Evolutionary conservation across 2,113 vertebrate genomes (phyloP).

Genomic region (Seriola aureovittata): DNA sequence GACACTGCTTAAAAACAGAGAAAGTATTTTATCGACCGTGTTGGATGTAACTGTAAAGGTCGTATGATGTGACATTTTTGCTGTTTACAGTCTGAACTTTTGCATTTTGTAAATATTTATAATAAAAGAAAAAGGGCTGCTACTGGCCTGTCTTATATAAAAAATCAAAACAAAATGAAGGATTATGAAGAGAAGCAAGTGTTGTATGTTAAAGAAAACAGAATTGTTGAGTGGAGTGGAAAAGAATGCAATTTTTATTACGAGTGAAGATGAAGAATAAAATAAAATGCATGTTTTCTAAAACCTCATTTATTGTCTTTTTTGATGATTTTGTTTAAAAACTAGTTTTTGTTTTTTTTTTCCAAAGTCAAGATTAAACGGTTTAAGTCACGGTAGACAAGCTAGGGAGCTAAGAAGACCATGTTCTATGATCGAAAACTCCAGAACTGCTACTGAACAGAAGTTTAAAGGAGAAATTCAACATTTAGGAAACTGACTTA

Average conservation of each 20-base stretch:
- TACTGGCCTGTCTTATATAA: neutral
- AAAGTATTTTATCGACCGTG: constrained; percentile 55
- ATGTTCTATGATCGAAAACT: no score
- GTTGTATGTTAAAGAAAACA: constrained; percentile 14
- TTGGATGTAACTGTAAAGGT: constrained; percentile 8
- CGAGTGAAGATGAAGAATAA: constrained; percentile 71
- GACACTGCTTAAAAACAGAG: neutral
- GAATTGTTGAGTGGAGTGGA: constrained; percentile 20
- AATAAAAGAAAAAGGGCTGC: constrained; percentile 11
- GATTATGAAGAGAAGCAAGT: neutral
- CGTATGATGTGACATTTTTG: neutral
- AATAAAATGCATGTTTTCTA: constrained; percentile 85
- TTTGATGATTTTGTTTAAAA: neutral
- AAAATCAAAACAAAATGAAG: neutral
- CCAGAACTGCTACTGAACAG: no score
- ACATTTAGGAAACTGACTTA: no score
- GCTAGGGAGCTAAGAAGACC: no score
- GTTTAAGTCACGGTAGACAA: no score
- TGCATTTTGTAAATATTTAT: constrained; percentile 58
- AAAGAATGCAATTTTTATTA: constrained; percentile 74
- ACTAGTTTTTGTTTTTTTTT: neutral
- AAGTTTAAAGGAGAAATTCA: no score
- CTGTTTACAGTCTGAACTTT: constrained; percentile 21
- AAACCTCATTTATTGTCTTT: constrained; percentile 28
- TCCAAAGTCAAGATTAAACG: neutral